These are phyloP conservation scores for Takifugu bimaculatus DNA, from an alignment of 2,113 vertebrate genomes.

Conservation along the genomic window DNA sequence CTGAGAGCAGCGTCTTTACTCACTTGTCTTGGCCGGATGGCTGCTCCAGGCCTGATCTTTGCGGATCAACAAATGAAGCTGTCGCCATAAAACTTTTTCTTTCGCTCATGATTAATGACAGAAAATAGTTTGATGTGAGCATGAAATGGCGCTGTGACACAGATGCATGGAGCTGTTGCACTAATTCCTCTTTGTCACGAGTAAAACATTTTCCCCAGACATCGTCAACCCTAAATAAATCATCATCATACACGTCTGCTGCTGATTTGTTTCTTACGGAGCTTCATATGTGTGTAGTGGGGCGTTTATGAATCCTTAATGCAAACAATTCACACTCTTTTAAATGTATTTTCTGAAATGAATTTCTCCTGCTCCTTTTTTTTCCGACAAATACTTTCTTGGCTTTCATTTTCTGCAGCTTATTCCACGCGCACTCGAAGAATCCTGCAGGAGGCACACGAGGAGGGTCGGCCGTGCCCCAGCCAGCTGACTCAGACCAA, in stretches of 20 bases:
- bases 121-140: conserved; percentile 30
- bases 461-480: conserved; percentile 87
- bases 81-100: conserved; percentile 23
- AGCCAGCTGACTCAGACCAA: conserved; percentile 83
- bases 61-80: too few relatives aligned
- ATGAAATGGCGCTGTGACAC: conserved; percentile 32
- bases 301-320: conserved; percentile 6
- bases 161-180: conserved; percentile 30
- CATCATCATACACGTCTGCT: conserved; percentile 24
- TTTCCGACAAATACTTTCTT: not conserved
- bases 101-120: conserved; percentile 48
- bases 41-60: conserved; percentile 34
- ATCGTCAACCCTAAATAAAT: conserved; percentile 24
- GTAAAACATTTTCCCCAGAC: conserved; percentile 27
- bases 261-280: conserved; percentile 15
- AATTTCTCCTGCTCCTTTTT: not conserved
- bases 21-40: conserved; percentile 18
- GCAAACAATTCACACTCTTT: conserved; percentile 4
- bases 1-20: conserved; percentile 26
- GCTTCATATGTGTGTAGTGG: conserved; percentile 17
- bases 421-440: conserved; percentile 80
- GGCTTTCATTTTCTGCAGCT: conserved; percentile 70
- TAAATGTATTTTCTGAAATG: not conserved
- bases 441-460: conserved; percentile 80
- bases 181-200: conserved; percentile 39